Conservation (phyloP, 2,113 vertebrate species). For the Elgaria multicarinata region DNA sequence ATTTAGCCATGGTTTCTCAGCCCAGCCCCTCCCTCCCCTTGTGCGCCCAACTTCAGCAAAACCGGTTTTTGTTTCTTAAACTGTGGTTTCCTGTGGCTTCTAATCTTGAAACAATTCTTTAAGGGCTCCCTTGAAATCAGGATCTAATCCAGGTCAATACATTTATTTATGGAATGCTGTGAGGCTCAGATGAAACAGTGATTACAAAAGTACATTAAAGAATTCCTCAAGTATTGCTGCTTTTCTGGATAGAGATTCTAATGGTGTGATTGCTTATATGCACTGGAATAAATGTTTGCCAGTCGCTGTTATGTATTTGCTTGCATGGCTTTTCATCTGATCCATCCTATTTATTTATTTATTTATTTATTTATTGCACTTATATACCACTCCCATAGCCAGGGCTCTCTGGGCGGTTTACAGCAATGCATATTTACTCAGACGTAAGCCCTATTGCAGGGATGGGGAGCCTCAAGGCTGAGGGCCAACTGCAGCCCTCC, state of each 20-base stretch:
- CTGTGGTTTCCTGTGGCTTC: neutral
- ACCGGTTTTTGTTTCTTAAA: neutral
- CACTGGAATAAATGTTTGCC: neutral
- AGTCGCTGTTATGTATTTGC: neutral
- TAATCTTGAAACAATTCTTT: neutral
- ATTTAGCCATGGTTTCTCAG: neutral
- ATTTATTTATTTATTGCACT: no score
- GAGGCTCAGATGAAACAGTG: neutral
- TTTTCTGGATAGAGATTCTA: neutral
- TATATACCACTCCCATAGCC: no score
- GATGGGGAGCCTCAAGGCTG: no score
- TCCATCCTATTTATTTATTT: no score
- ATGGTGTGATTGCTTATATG: neutral
- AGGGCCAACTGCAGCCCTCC: no score
- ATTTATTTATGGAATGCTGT: neutral
- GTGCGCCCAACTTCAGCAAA: neutral
- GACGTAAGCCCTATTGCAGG: neutral
- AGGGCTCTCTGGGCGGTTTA: no score
- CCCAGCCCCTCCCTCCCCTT: neutral
- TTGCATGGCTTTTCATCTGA: neutral
- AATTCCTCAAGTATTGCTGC: neutral
- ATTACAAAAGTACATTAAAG: neutral
- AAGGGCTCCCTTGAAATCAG: neutral
- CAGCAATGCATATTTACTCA: neutral
- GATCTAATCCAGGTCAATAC: neutral